These are phyloP conservation scores for Scytalopus superciliaris DNA, from an alignment of 2,113 vertebrate species.

Conservation along the genomic window DNA sequence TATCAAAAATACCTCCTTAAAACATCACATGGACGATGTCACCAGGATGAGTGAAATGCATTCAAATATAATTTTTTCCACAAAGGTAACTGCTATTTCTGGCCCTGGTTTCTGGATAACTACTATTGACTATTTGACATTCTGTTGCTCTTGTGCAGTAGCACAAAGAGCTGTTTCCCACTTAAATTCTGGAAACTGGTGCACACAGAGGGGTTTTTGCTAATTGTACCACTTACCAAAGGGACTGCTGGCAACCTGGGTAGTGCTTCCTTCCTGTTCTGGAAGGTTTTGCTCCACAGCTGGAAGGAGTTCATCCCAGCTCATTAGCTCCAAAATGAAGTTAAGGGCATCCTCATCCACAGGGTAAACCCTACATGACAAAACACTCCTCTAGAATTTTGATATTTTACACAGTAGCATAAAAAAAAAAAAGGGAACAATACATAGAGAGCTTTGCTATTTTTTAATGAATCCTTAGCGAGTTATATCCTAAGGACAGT, in stretches of 20 bases:
- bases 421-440: neutral
- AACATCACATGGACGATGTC: rapidly evolving
- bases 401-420: neutral
- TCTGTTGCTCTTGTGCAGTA: neutral
- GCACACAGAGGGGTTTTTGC: neutral
- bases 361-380: neutral
- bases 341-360: neutral
- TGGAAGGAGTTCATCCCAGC: neutral
- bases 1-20: neutral
- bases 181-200: neutral
- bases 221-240: neutral
- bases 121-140: neutral
- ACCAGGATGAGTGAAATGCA: neutral
- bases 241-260: rapidly evolving
- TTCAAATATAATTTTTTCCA: neutral
- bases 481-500: neutral
- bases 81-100: neutral
- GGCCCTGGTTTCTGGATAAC: neutral
- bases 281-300: neutral
- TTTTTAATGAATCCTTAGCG: neutral
- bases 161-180: neutral
- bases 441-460: neutral
- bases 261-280: too few species aligned
- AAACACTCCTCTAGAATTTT: neutral
- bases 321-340: neutral